These are phyloP conservation scores for Bombus superbus DNA, from an alignment of 1,140 invertebrate genomes.

Conservation along the genomic window DNA sequence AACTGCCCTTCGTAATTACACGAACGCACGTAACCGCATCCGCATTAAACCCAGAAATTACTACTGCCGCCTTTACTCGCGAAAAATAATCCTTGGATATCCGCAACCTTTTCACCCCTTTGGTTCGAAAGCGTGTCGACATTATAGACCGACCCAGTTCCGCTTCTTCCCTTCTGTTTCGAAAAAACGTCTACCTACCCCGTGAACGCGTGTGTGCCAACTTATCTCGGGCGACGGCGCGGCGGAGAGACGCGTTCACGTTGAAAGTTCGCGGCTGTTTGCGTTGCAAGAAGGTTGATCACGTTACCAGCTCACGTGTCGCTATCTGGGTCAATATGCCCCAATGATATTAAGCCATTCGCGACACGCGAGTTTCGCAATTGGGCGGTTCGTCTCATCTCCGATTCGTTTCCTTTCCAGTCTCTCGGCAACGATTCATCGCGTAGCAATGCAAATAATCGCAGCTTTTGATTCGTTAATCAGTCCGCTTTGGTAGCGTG, in stretches of 20 bases:
- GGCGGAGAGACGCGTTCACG: neutral
- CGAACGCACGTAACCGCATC: slow-evolving; percentile 4
- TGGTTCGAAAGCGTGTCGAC: neutral
- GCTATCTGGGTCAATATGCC: slow-evolving; percentile 69
- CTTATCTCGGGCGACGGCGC: neutral
- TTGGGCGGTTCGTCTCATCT: neutral
- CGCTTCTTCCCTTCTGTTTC: slow-evolving; percentile 3
- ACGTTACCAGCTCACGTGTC: slow-evolving; percentile 64
- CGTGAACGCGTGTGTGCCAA: neutral
- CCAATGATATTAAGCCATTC: slow-evolving; percentile 55
- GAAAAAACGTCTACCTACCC: neutral
- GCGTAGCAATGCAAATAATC: neutral
- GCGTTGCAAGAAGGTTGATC: slow-evolving; percentile 56
- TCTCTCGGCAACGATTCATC: neutral
- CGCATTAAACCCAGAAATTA: neutral
- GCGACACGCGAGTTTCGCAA: slow-evolving; percentile 49
- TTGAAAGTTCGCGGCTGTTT: slow-evolving; percentile 29
- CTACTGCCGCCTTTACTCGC: neutral
- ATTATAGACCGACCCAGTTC: slow-evolving; percentile 31
- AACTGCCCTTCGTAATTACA: slow-evolving; percentile 17
- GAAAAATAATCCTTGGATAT: slow-evolving; percentile 2
- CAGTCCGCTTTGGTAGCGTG: neutral
- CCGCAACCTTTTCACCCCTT: neutral
- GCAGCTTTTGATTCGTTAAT: neutral
- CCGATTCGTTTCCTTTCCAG: too few species aligned